Evolutionary conservation across 2,113 vertebrate species (phyloP), one percentile per base, ranked within the genome.

Genomic region (Phrynosoma blainvillii): DNA sequence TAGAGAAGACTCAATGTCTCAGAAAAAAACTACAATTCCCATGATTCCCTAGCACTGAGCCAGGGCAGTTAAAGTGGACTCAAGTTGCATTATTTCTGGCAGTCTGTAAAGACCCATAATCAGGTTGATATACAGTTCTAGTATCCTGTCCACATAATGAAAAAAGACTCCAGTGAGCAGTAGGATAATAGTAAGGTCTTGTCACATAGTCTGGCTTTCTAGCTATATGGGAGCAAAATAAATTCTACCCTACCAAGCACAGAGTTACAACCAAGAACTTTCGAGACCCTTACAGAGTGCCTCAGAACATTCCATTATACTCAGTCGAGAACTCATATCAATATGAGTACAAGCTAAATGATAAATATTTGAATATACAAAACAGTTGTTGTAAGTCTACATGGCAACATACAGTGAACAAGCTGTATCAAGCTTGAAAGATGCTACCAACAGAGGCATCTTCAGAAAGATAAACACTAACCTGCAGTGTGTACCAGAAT

Each of bases 401-500:
- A 66, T 66, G n/a, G 40, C 40, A 80, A 18, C 65, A 52, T 47
- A 25, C 36, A 88, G 21, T 14, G 21, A 25, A 68, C n/a, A 83
- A 82, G 70, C 7, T 12, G 52, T 25, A 82, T 32, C 71, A 77
- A 82, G 56, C 36, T 76, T 56, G 54, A 12, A 82, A 81, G 12
- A 83, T 76, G 40, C 9, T 18, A 76, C 8, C 65, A 27, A 82
- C 6, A 27, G 3, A 82, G 42, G 75, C 40, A 14, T 9, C 5
- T 74, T 87, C 62, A 70, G n/a, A 42, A 56, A 84, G 47, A 1
- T 65, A 56, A 85, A 79, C 71, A 93, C 90, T 93, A 88, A 98
- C 99, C 97, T 99, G 99, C 86, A 99, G 95, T 0, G 99, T 99
- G 93, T 99, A 99, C 99, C 99, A 99, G 96, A 99, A 99, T 79